Evolutionary conservation across 37 sponge, comb jelly and placozoan genomes (phyloP).

Genomic region (Cliona cf. orientalis): DNA sequence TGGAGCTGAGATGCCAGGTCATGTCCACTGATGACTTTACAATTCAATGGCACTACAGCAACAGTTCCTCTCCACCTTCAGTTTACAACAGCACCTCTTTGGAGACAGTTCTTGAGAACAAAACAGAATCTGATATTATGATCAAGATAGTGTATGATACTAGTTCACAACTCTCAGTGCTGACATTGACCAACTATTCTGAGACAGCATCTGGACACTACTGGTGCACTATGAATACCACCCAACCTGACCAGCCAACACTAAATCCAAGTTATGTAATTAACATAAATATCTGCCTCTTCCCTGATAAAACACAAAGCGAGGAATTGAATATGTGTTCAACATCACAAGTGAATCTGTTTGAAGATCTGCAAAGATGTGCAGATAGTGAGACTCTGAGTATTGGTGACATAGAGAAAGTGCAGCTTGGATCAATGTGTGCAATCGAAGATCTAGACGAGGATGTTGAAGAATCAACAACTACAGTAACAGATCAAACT

Average conservation of each 20-base stretch:
- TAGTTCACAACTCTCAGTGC: not conserved
- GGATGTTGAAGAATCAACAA: not conserved
- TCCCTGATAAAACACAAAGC: no score
- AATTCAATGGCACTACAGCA: not conserved
- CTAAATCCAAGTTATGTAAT: slow-evolving; percentile 4
- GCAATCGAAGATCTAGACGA: no score
- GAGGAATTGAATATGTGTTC: no score
- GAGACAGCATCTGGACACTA: not conserved
- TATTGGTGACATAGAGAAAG: no score
- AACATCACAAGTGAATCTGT: no score
- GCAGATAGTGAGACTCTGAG: no score
- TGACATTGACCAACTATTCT: not conserved
- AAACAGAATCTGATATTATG: not conserved
- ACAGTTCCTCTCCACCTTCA: not conserved
- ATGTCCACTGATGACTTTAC: not conserved
- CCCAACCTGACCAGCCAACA: no score
- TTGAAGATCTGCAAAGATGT: no score
- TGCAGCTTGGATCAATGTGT: no score
- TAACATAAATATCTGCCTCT: not conserved
- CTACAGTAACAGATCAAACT: not conserved
- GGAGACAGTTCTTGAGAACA: not conserved
- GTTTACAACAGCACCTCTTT: not conserved
- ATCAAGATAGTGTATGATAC: not conserved
- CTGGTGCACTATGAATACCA: not conserved
- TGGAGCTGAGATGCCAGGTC: no score